These are phyloP conservation scores for Tenthredo amoena DNA, from an alignment of 2,888 invertebrate genomes.

Conservation along the genomic window DNA sequence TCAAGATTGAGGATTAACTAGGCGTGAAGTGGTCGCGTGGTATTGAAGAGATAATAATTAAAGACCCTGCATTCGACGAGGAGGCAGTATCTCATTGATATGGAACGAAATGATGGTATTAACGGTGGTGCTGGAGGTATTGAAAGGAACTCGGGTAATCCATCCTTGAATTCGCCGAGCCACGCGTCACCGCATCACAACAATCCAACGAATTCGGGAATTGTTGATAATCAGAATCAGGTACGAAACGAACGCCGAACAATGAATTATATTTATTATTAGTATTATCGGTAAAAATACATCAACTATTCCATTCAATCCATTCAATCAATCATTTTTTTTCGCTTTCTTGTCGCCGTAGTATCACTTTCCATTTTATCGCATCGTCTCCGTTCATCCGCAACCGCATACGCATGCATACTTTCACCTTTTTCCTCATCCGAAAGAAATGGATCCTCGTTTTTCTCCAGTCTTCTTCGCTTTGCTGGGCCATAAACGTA, in stretches of 20 bases:
- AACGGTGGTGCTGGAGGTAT: slow-evolving; percentile 44
- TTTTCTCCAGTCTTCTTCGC: not conserved
- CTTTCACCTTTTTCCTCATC: not conserved
- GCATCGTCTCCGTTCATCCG: not conserved
- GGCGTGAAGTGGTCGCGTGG: not conserved
- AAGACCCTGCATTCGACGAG: not conserved
- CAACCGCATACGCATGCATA: not conserved
- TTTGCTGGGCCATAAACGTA: not conserved
- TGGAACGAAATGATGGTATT: slow-evolving; percentile 45
- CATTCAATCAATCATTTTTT: not conserved
- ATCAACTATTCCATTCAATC: not conserved
- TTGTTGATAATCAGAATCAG: slow-evolving; percentile 46
- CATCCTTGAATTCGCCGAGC: slow-evolving; percentile 30
- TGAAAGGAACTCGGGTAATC: slow-evolving; percentile 32
- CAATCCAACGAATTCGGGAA: slow-evolving; percentile 42
- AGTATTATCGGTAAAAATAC: not conserved
- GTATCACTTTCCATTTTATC: not conserved
- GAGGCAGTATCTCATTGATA: not conserved
- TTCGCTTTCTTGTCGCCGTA: not conserved
- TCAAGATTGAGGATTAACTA: not conserved
- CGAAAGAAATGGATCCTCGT: not conserved
- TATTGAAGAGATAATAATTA: not conserved
- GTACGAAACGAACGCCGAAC: slow-evolving; percentile 4
- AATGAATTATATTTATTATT: not conserved
- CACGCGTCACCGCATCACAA: slow-evolving; percentile 48